A percentile compares a stretch with the other conserved stretches of the same genome.
Conservation (phyloP, 2,113 vertebrate genomes). For the Datnioides undecimradiatus region DNA sequence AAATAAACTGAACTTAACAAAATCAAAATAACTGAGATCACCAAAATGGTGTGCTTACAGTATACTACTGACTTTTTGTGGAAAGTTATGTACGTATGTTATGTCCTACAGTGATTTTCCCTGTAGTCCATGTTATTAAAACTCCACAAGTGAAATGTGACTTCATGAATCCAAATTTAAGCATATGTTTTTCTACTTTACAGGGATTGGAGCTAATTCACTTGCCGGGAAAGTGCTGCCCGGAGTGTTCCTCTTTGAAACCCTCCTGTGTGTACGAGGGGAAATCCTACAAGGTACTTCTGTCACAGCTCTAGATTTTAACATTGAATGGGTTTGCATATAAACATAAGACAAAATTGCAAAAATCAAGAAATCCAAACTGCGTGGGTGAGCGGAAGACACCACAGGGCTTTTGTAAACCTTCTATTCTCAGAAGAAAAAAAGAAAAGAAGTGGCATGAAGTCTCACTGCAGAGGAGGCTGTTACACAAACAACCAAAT, state of each 20-base stretch:
- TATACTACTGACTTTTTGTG: neutral
- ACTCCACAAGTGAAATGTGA: neutral
- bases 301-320: neutral
- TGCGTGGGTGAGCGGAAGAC: slow-evolving; percentile 17
- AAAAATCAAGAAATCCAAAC: slow-evolving; percentile 15
- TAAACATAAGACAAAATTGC: neutral
- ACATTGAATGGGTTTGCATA: neutral
- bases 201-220: slow-evolving; percentile 90
- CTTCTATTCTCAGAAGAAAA: neutral
- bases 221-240: slow-evolving; percentile 90
- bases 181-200: neutral
- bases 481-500: slow-evolving; percentile 11
- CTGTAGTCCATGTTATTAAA: neutral
- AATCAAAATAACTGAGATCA: too few relatives aligned
- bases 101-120: neutral
- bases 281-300: slow-evolving; percentile 84
- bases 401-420: slow-evolving; percentile 9
- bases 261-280: slow-evolving; percentile 85
- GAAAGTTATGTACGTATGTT: neutral
- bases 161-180: neutral
- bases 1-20: neutral
- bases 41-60: neutral
- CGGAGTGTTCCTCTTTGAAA: slow-evolving; percentile 87
- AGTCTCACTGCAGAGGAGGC: slow-evolving; percentile 28
- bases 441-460: neutral